Evolutionary conservation across 2,113 vertebrate species (phyloP).

Genomic region (Pycnonotus jocosus): DNA sequence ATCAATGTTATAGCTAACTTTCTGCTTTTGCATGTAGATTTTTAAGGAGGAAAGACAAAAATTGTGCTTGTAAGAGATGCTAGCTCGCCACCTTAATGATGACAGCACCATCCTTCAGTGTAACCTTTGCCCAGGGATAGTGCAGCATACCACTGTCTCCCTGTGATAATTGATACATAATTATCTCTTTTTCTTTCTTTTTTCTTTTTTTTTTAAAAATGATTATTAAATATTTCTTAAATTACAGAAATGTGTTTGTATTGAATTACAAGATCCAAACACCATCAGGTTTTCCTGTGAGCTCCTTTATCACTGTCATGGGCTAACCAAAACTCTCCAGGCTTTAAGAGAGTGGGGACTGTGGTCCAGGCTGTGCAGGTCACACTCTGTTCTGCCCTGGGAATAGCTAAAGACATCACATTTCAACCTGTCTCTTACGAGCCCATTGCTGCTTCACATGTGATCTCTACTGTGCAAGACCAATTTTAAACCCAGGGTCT

Average conservation of each 20-base stretch:
- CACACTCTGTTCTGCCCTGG: not conserved
- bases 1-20: not conserved
- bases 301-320: constrained; percentile 6
- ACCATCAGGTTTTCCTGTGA: not conserved
- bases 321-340: not conserved
- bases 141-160: not conserved
- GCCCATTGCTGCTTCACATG: not conserved
- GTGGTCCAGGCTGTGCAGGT: not conserved
- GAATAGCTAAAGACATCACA: not conserved
- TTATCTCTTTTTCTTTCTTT: not conserved
- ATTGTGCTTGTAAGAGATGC: not conserved
- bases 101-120: not conserved
- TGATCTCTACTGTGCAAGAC: not conserved
- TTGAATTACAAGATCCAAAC: not conserved
- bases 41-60: constrained; percentile 5
- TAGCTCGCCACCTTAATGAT: not conserved
- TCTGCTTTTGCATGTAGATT: not conserved
- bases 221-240: not conserved
- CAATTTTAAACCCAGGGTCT: not conserved
- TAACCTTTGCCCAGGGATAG: not conserved
- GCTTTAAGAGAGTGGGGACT: not conserved
- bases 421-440: not conserved
- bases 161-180: not conserved
- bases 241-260: constrained; percentile 1
- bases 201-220: too few relatives aligned